A percentile compares a stretch with the other conserved stretches of the same genome.
phyloP scores from a whole-genome alignment of 1,140 invertebrate species.

The Vanessa tameamea region DNA sequence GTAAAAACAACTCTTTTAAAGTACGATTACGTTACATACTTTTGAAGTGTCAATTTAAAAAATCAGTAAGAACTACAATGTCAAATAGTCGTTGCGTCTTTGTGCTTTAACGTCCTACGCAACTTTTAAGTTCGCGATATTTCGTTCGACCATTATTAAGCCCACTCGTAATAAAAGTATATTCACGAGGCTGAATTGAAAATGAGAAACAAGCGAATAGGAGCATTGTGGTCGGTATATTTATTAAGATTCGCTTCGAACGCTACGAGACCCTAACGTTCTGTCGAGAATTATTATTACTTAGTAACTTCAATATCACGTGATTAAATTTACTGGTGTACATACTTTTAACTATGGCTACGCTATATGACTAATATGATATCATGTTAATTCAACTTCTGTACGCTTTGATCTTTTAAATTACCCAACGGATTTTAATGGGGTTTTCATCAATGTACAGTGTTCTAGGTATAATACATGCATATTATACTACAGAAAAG shows the following conservation, averaged over 20 bases:
- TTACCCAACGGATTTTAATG: too few species aligned
- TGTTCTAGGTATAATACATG: too few species aligned
- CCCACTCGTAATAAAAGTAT: constrained; percentile 31
- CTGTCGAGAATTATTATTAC: background rate
- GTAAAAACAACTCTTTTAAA: background rate
- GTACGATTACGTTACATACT: background rate
- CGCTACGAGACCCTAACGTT: background rate
- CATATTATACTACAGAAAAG: too few species aligned
- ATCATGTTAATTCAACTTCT: too few species aligned
- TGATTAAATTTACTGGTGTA: too few species aligned
- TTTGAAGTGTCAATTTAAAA: background rate
- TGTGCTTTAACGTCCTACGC: constrained; percentile 22
- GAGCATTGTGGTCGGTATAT: background rate
- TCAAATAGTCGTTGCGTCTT: background rate
- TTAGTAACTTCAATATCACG: too few species aligned
- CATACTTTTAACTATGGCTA: too few species aligned
- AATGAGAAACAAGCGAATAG: constrained; percentile 21
- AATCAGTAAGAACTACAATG: background rate
- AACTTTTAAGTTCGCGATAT: constrained; percentile 21
- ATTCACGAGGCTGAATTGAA: constrained; percentile 17
- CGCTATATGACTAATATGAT: too few species aligned
- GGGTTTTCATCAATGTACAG: too few species aligned
- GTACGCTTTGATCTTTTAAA: too few species aligned
- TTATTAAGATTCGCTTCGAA: background rate
- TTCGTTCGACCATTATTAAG: constrained; percentile 6